A percentile compares a stretch with the other conserved stretches of the same genome.
Evolutionary conservation across 2,113 vertebrate species (phyloP).

Genomic region (Epinephelus lanceolatus): DNA sequence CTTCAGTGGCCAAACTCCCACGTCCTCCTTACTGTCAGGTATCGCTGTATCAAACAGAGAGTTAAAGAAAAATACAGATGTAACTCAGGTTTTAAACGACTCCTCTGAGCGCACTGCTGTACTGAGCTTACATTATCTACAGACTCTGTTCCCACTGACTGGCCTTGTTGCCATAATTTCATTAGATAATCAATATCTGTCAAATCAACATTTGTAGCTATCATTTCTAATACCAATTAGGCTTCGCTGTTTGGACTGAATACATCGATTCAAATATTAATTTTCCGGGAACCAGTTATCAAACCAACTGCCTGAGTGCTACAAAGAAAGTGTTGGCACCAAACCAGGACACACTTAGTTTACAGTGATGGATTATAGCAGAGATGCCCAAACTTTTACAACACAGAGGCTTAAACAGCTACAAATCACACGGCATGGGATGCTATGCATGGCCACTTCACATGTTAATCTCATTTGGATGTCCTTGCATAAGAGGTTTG

Average conservation of each 20-base stretch:
- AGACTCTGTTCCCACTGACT: conserved; percentile 22
- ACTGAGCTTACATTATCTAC: background rate
- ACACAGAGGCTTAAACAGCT: conserved; percentile 16
- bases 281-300: conserved; percentile 31
- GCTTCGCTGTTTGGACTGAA: conserved; percentile 2
- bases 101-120: background rate
- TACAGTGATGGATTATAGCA: conserved; percentile 30
- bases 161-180: conserved; percentile 38
- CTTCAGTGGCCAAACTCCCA: background rate
- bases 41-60: background rate
- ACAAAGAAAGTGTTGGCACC: conserved; percentile 23
- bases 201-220: conserved; percentile 53
- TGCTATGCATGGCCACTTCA: conserved; percentile 16
- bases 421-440: background rate
- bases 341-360: conserved; percentile 27
- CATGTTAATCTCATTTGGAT: conserved; percentile 18
- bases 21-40: background rate
- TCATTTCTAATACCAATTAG: conserved; percentile 38
- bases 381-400: conserved; percentile 28
- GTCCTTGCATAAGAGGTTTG: conserved; percentile 15
- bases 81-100: conserved; percentile 6
- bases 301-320: conserved; percentile 23
- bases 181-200: conserved; percentile 63
- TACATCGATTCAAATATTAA: conserved; percentile 33
- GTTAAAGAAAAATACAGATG: background rate